phyloP scores from a whole-genome alignment of 2,797 vertebrate genomes.

The Lepilemur ruficaudatus region DNA sequence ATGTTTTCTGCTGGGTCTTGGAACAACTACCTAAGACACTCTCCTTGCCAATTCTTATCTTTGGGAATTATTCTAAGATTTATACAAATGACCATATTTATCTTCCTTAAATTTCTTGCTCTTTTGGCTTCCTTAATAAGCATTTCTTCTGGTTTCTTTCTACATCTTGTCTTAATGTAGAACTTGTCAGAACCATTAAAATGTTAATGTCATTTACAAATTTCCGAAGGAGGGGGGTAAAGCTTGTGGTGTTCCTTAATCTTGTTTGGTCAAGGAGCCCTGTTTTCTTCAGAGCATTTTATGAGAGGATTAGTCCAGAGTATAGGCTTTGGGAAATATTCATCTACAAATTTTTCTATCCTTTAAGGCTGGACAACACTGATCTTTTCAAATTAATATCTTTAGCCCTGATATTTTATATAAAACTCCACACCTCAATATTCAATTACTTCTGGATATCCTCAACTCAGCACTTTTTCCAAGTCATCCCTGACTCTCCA shows the following conservation, averaged over 20 bases:
- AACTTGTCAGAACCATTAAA: background rate
- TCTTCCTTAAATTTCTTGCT: background rate
- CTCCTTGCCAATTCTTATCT: background rate
- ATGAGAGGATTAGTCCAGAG: background rate
- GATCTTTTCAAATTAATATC: background rate
- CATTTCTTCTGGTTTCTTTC: background rate
- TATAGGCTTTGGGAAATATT: background rate
- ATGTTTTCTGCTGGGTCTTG: background rate
- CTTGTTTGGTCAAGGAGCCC: background rate
- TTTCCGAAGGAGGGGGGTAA: background rate
- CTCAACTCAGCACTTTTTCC: background rate
- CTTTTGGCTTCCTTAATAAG: background rate
- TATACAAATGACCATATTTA: background rate
- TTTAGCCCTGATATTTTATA: background rate
- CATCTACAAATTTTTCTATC: background rate
- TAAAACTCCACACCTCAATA: background rate
- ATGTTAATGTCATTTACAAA: background rate
- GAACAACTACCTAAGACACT: background rate
- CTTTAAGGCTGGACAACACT: background rate
- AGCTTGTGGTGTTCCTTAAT: background rate
- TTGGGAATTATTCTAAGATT: background rate
- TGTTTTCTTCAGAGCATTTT: background rate
- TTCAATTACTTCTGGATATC: background rate
- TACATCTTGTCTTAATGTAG: background rate
- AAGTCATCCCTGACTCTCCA: background rate